Percentiles rank a stretch among this genome's conserved stretches.
These are phyloP conservation scores for Drosophila prolongata DNA, from an alignment of 2,888 invertebrate species.

Conservation along the genomic window DNA sequence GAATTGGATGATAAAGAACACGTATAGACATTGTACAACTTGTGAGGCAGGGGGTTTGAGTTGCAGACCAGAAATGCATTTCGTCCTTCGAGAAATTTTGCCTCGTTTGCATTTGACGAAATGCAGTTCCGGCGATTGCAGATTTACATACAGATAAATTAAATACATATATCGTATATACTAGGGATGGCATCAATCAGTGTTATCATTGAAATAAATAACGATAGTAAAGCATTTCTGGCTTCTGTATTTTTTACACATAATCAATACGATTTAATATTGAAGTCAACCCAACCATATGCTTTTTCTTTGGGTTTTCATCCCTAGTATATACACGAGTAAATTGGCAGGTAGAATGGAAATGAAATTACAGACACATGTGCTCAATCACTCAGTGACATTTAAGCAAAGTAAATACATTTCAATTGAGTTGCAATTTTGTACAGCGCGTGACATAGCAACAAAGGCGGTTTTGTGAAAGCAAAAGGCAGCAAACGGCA, in stretches of 20 bases:
- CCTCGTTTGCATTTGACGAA: slow-evolving; percentile 14
- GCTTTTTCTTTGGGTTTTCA: not conserved
- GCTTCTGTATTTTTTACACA: too few relatives aligned
- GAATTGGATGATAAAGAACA: slow-evolving; percentile 36
- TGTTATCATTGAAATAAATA: too few relatives aligned
- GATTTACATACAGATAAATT: slow-evolving; percentile 10
- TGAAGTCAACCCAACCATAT: too few relatives aligned
- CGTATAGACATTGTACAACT: slow-evolving; percentile 38
- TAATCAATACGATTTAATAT: too few relatives aligned
- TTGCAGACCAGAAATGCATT: slow-evolving; percentile 26
- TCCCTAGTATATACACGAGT: slow-evolving; percentile 9
- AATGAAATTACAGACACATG: slow-evolving; percentile 26
- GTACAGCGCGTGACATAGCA: slow-evolving; percentile 59
- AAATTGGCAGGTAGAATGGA: slow-evolving; percentile 23
- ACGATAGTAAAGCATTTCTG: too few relatives aligned
- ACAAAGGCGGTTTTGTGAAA: slow-evolving; percentile 40
- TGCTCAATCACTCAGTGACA: slow-evolving; percentile 38
- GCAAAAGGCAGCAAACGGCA: slow-evolving; percentile 42
- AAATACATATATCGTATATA: slow-evolving; percentile 4
- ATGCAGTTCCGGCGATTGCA: slow-evolving; percentile 33
- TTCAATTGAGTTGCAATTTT: slow-evolving; percentile 35
- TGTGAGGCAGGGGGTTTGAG: slow-evolving; percentile 14
- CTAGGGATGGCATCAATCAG: slow-evolving; percentile 2
- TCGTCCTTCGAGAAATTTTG: not conserved
- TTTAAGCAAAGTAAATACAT: slow-evolving; percentile 35